Evolutionary conservation across 2,113 vertebrate species (phyloP).

Genomic region (Lichenostomus cassidix): DNA sequence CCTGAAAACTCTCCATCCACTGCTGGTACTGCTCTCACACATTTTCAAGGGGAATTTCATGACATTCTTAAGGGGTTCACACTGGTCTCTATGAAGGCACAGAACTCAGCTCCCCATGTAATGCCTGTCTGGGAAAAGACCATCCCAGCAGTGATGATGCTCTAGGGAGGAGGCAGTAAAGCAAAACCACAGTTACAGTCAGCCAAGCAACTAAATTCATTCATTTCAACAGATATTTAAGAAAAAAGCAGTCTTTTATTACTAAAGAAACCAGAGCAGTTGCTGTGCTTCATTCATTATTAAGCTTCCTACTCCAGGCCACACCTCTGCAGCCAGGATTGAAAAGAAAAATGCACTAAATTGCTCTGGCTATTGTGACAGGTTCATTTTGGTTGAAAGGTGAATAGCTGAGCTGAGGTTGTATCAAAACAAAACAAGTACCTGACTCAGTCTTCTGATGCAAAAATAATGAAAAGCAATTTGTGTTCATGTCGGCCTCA

Average conservation of each 20-base stretch:
- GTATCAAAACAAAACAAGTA: constrained; percentile 9
- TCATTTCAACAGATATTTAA: neutral
- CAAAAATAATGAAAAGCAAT: constrained; percentile 52
- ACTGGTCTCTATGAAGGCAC: neutral
- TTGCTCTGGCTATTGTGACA: neutral
- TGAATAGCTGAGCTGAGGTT: neutral
- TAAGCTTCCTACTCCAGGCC: neutral
- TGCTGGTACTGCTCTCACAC: neutral
- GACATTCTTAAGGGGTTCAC: neutral
- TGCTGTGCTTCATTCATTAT: neutral
- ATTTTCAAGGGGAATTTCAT: neutral
- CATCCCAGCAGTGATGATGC: neutral
- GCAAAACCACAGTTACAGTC: neutral
- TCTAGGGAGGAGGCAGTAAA: neutral
- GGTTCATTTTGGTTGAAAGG: neutral
- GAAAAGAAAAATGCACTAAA: neutral
- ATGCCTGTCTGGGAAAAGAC: neutral
- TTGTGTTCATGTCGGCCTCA: neutral
- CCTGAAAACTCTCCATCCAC: neutral
- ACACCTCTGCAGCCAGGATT: neutral
- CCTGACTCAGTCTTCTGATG: neutral
- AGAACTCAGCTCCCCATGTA: neutral
- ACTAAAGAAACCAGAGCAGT: neutral
- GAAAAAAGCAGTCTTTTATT: neutral
- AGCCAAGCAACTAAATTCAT: neutral